Evolutionary conservation across 2,797 vertebrate species (phyloP).

Genomic region (Chromis chromis): DNA sequence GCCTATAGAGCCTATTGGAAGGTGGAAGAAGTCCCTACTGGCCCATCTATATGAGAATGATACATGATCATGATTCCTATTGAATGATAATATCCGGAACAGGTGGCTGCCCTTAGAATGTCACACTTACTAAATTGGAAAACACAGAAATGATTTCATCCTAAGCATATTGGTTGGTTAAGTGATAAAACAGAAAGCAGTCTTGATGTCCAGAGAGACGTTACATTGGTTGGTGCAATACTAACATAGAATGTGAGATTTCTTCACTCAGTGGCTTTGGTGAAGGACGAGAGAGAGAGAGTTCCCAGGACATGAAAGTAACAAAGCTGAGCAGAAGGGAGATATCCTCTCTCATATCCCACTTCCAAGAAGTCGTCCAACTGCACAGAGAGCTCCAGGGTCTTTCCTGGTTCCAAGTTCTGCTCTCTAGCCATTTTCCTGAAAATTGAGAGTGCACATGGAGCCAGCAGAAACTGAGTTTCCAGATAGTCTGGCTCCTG

Average conservation of each 20-base stretch:
- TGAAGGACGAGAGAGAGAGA: neutral
- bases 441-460: constrained; percentile 28
- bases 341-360: neutral
- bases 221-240: neutral
- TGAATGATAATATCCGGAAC: too few species aligned
- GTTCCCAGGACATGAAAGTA: neutral
- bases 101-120: too few species aligned
- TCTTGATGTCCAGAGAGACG: too few species aligned
- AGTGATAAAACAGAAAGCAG: too few species aligned
- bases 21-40: too few species aligned
- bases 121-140: too few species aligned
- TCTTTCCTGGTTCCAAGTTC: constrained; percentile 30
- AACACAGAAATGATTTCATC: too few species aligned
- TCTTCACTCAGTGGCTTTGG: neutral
- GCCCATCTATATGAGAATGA: too few species aligned
- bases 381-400: neutral
- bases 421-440: constrained; percentile 27
- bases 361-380: neutral
- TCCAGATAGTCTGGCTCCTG: constrained; percentile 20
- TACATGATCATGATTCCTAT: too few species aligned
- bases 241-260: neutral
- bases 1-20: too few species aligned
- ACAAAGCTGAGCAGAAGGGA: neutral
- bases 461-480: constrained; percentile 17
- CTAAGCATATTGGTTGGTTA: too few species aligned